Conservation (phyloP, 2,113 vertebrate species). For the Mystacornis crossleyi region DNA sequence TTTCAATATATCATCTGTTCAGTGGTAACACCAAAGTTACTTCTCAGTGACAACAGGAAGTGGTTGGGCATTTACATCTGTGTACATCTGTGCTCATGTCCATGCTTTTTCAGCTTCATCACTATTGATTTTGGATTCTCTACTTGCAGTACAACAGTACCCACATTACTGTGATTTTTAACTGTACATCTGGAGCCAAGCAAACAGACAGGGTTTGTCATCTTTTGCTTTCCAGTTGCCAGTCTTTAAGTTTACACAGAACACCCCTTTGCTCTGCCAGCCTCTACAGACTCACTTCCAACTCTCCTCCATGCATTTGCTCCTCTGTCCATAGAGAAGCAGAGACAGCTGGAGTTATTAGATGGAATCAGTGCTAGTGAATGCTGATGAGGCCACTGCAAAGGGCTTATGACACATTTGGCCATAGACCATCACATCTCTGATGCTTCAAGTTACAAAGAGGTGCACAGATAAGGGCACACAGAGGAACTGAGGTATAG, state of each 20-base stretch:
- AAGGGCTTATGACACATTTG: not conserved
- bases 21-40: not conserved
- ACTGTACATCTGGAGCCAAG: not conserved
- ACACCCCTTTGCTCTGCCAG: not conserved
- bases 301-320: not conserved
- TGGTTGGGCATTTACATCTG: not conserved
- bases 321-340: not conserved
- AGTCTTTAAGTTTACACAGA: not conserved
- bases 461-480: fast-evolving
- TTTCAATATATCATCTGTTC: not conserved
- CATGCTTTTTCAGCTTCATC: not conserved
- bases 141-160: not conserved
- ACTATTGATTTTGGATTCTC: not conserved
- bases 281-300: not conserved
- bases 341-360: not conserved
- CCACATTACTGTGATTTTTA: not conserved
- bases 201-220: not conserved
- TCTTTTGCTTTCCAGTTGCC: not conserved
- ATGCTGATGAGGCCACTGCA: not conserved
- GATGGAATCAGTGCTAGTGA: not conserved
- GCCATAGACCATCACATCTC: not conserved
- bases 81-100: not conserved
- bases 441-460: not conserved
- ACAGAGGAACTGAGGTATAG: not conserved
- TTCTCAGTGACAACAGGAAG: not conserved